Conservation (phyloP, 2,888 invertebrate genomes). For the Rhyacophila evoluta region DNA sequence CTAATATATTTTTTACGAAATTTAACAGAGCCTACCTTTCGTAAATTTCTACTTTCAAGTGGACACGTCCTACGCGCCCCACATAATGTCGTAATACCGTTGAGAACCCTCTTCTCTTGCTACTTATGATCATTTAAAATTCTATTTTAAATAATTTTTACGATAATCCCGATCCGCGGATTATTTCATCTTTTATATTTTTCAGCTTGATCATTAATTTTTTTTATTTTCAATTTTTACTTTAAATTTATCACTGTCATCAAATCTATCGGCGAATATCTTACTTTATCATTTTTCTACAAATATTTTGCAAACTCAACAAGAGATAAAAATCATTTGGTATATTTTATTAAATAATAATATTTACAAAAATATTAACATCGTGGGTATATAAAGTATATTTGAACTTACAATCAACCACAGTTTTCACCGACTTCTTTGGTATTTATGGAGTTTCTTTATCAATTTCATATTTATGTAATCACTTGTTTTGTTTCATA, state of each 20-base stretch:
- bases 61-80: conserved; percentile 8
- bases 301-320: too few species aligned
- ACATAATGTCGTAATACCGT: not conserved
- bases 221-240: too few species aligned
- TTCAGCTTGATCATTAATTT: too few species aligned
- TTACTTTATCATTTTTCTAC: too few species aligned
- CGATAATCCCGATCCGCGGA: not conserved
- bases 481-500: too few species aligned
- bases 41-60: not conserved
- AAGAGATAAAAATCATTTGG: too few species aligned
- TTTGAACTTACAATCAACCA: not conserved
- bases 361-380: too few species aligned
- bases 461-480: not conserved
- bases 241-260: too few species aligned
- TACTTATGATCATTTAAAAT: conserved; percentile 15
- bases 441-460: not conserved
- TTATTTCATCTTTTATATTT: conserved; percentile 2
- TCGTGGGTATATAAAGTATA: too few species aligned
- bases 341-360: too few species aligned
- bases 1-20: not conserved
- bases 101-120: not conserved
- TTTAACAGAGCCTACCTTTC: not conserved
- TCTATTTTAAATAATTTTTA: conserved; percentile 5
- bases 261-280: too few species aligned
- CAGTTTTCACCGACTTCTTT: not conserved